Evolutionary conservation across 2,888 invertebrate genomes (phyloP).

Genomic region (Temnothorax ravouxi): DNA sequence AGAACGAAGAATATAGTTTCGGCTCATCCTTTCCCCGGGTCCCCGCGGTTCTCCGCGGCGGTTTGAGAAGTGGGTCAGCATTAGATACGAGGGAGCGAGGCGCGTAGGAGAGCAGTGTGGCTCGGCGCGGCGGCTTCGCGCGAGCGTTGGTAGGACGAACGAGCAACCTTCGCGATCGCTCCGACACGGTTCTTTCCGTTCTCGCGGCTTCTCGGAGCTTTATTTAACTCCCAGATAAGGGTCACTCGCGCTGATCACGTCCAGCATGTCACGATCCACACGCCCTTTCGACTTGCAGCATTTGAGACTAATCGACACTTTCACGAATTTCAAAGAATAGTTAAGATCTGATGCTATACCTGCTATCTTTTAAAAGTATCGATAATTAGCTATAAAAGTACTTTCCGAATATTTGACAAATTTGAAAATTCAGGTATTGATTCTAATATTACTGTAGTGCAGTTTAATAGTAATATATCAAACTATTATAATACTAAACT

Average conservation of each 20-base stretch:
- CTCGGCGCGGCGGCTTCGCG: constrained; percentile 59
- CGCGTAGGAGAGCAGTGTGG: constrained; percentile 70
- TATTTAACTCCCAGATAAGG: constrained; percentile 63
- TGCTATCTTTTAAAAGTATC: not conserved
- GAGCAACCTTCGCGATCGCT: constrained; percentile 66
- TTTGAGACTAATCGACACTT: not conserved
- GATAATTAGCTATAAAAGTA: not conserved
- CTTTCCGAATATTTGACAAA: not conserved
- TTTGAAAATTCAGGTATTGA: not conserved
- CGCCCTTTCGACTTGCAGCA: not conserved
- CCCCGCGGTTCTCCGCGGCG: constrained; percentile 67
- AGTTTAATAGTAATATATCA: too few species aligned
- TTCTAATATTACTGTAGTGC: not conserved
- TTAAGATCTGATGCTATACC: not conserved
- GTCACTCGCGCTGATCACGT: not conserved
- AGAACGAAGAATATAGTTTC: constrained; percentile 71
- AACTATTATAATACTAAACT: too few species aligned
- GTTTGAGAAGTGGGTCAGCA: constrained; percentile 78
- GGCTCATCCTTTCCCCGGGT: constrained; percentile 74
- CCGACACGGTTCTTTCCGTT: constrained; percentile 44
- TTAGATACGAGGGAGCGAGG: constrained; percentile 76
- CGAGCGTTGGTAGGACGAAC: constrained; percentile 58
- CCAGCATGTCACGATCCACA: not conserved
- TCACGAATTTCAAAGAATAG: not conserved
- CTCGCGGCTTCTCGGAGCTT: constrained; percentile 14